A percentile compares a stretch with the other conserved stretches of the same genome.
Conservation (phyloP, 2,888 invertebrate species). For the Acanthoscelides obtectus region DNA sequence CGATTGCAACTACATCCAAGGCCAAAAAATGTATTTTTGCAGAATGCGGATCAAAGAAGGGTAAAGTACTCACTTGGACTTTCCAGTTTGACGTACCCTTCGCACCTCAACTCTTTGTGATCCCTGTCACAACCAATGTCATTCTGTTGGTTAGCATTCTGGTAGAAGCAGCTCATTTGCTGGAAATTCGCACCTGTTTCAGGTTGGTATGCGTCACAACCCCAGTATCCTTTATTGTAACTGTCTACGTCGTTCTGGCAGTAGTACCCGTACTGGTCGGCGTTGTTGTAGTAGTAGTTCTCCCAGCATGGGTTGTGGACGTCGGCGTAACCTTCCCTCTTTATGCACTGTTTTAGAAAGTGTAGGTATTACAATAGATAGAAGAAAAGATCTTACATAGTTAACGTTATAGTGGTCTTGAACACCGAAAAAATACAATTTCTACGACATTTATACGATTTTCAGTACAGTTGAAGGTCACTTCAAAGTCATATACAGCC, state of each 20-base stretch:
- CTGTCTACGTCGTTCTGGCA: slow-evolving; percentile 18
- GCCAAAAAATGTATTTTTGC: no score
- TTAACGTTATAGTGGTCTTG: no score
- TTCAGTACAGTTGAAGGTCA: no score
- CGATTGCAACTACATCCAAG: no score
- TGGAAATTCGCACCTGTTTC: slow-evolving; percentile 6
- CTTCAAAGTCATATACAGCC: no score
- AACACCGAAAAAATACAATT: no score
- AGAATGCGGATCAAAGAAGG: no score
- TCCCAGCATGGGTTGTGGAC: background rate
- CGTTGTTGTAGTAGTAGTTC: background rate
- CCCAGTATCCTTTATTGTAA: slow-evolving; percentile 22
- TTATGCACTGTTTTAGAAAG: background rate
- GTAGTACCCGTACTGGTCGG: slow-evolving; percentile 17
- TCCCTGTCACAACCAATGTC: background rate
- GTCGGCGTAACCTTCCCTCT: background rate
- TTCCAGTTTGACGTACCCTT: slow-evolving; percentile 34
- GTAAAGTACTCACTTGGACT: slow-evolving; percentile 45
- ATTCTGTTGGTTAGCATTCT: slow-evolving; percentile 13
- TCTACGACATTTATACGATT: no score
- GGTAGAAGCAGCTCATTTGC: slow-evolving; percentile 10
- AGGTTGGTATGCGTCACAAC: slow-evolving; percentile 20
- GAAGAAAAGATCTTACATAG: no score
- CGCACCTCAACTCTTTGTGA: background rate
- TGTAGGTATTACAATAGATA: no score